A percentile compares a stretch with the other conserved stretches of the same genome.
Conservation (phyloP, 2,113 vertebrate species). For the Urocitellus parryii region DNA sequence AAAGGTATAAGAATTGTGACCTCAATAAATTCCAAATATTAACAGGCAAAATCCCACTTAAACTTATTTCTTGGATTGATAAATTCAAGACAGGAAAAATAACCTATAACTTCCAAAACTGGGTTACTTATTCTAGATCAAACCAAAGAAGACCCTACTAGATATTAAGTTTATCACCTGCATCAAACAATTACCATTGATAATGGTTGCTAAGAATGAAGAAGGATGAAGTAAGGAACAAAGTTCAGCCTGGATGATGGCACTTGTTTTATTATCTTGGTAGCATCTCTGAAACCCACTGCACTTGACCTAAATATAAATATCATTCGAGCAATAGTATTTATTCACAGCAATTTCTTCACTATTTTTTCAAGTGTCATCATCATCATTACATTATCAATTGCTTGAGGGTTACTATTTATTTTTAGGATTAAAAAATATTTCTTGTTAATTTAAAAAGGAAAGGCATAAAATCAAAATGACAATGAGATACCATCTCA, state of each 20-base stretch:
- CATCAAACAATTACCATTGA: background rate
- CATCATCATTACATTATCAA: conserved; percentile 21
- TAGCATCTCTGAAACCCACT: background rate
- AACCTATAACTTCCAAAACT: background rate
- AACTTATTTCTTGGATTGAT: conserved; percentile 31
- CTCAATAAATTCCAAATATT: conserved; percentile 6
- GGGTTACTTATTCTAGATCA: conserved; percentile 27
- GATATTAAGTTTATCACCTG: background rate
- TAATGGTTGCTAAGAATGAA: background rate
- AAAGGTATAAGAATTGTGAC: background rate
- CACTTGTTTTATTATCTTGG: background rate
- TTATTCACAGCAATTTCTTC: conserved; percentile 8
- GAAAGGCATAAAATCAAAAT: conserved; percentile 13
- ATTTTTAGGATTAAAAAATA: background rate
- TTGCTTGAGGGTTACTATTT: background rate
- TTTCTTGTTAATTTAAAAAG: background rate
- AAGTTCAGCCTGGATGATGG: background rate
- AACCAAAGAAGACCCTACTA: background rate
- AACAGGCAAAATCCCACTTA: background rate
- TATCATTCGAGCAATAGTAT: background rate
- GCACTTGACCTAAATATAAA: conserved; percentile 16
- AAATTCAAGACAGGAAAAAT: background rate
- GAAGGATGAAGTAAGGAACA: background rate
- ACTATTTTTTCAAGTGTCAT: conserved; percentile 33
- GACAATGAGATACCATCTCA: background rate